Evolutionary conservation across 2,113 vertebrate genomes (phyloP), one percentile per base, ranked within the genome.

Genomic region (Prionailurus bengalensis): DNA sequence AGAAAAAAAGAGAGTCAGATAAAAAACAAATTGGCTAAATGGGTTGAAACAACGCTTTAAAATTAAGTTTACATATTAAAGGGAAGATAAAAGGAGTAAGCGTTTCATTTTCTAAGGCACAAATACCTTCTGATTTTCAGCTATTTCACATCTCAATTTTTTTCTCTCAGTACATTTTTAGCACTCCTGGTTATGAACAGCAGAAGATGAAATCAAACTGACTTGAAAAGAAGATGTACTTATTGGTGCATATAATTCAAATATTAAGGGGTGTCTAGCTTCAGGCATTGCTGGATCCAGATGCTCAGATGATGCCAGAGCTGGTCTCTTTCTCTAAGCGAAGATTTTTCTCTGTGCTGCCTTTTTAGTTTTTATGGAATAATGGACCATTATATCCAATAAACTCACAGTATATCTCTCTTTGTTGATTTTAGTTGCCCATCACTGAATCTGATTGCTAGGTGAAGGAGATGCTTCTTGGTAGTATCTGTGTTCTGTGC

Each of bases 21-120:
- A 21, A 81, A 53, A 96, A 97, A 83, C 51, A 97, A 95, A 89
- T 86, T 94, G 94, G 82, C 51, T 86, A 86, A 95, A 93, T 86
- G 90, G n/a, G 70, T 48, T 74, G 85, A 96, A 97, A 88, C 39
- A 63, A 61, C 63, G 55, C 81, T 96, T 89, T 89, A 73, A 93
- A 97, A 82, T 91, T 93, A 95, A 91, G 86, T 95, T 94, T 89
- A 70, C 14, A 66, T 82, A 48, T 93, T 82, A 89, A 92, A 92
- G 45, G 5, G 55, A 79, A 92, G 17, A 93, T 78, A 71, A 89
- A 94, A 61, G 48, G n/a, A 66, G 39, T 45, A 53, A n/a, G 55
- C 7, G 31, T 31, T 23, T 74, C 7, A 45, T 70, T 70, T 91
- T 73, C 45, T 87, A 73, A 79, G 15, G 39, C 19, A 71, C 0